Percentiles rank a stretch among this genome's conserved stretches.
Conservation (phyloP, 1,140 invertebrate genomes). For the Aphaenogaster ashmeadi region DNA sequence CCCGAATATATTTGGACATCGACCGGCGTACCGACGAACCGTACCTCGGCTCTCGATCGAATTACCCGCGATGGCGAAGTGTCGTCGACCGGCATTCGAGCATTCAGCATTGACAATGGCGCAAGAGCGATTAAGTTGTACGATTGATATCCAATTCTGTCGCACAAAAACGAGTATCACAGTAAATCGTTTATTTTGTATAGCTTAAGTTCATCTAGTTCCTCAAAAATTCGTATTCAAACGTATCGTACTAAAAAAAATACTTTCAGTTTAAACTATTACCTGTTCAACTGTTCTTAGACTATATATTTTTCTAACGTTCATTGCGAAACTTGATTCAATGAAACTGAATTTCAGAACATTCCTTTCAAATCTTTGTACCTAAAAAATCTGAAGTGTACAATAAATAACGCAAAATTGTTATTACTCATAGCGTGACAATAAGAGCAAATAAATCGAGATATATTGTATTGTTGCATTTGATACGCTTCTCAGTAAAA, state of each 20-base stretch:
- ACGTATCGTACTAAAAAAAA: neutral
- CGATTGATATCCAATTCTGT: slow-evolving; percentile 2
- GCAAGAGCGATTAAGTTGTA: slow-evolving; percentile 15
- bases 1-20: slow-evolving; percentile 51
- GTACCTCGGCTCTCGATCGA: slow-evolving; percentile 35
- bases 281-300: neutral
- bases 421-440: slow-evolving; percentile 12
- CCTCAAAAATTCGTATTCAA: neutral
- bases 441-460: neutral
- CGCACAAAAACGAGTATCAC: neutral
- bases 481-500: slow-evolving; percentile 42
- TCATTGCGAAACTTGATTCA: neutral
- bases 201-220: neutral
- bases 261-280: neutral
- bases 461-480: slow-evolving; percentile 5
- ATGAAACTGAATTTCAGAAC: neutral
- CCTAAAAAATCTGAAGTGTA: neutral
- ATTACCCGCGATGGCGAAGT: slow-evolving; percentile 25
- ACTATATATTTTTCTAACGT: neutral
- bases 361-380: neutral
- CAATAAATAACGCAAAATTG: neutral
- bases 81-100: slow-evolving; percentile 22
- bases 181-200: neutral
- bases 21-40: slow-evolving; percentile 14
- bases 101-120: slow-evolving; percentile 1